phyloP scores from a whole-genome alignment of 23 tunicate species.

The Corella eumyota region DNA sequence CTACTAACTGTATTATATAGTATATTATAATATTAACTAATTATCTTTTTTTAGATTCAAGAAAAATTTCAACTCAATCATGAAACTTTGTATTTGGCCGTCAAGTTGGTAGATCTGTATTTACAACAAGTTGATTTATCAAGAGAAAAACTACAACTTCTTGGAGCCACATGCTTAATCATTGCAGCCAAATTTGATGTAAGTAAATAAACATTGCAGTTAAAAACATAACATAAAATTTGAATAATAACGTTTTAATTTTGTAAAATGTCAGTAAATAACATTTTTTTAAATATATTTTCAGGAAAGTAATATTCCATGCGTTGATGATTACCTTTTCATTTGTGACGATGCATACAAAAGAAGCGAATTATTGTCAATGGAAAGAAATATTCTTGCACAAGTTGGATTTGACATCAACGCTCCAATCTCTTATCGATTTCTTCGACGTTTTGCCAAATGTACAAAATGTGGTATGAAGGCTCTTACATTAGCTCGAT shows the following conservation, averaged over 20 bases:
- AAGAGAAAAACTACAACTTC: constrained; percentile 50
- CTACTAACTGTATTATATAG: not conserved
- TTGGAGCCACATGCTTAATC: constrained; percentile 82
- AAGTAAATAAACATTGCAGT: constrained; percentile 11
- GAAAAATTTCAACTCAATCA: constrained; percentile 90
- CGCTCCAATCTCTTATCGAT: constrained; percentile 82
- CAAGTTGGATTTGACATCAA: constrained; percentile 81
- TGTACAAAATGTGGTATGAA: constrained; percentile 59
- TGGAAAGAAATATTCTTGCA: constrained; percentile 49
- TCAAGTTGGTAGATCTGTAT: constrained; percentile 71
- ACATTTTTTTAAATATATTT: not conserved
- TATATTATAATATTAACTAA: not conserved
- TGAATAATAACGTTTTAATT: no score
- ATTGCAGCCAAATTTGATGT: constrained; percentile 93
- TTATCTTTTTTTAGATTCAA: constrained; percentile 37
- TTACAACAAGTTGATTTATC: constrained; percentile 33
- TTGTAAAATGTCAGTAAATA: no score
- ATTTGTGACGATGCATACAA: constrained; percentile 91
- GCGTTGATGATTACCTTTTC: constrained; percentile 80
- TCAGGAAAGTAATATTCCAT: constrained; percentile 79
- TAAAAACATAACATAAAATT: no score
- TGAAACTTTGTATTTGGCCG: constrained; percentile 90
- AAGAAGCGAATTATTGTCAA: constrained; percentile 35
- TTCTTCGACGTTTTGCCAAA: constrained; percentile 87
- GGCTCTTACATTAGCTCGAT: constrained; percentile 74